Base-by-base conservation (phyloP, 2,888 invertebrate species). In the Scaptodrosophila latifasciaeformis region DNA sequence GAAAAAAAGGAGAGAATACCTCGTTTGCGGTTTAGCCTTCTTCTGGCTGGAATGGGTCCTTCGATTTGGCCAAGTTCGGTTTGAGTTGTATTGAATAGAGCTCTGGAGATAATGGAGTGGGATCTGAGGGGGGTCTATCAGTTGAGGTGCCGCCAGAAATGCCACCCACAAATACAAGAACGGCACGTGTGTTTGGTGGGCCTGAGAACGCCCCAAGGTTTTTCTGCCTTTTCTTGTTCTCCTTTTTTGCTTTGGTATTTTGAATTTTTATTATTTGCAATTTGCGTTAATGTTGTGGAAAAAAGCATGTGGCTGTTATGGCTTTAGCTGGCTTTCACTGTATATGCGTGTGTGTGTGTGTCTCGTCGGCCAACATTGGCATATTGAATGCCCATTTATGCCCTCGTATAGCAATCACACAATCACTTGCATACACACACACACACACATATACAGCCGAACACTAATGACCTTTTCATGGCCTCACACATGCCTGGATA, bases 231-330 rank as follows among this genome's bases (percentile, higher is more conserved):
- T n/a, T n/a, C n/a, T n/a, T n/a, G n/a, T n/a, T 59, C 62, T 78
- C 62, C 63, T 63, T 79, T 78, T 72, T n/a, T 45, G 15, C n/a
- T 44, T 24, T 58, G 74, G 71, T 69, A 80, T 78, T 82, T 79
- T 82, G 79, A 80, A 82, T 81, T 78, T 78, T 79, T 82, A 82
- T 79, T 82, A 75, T 78, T 71, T 78, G 81, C 82, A 78, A 80
- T 82, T 82, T 82, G 79, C 78, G 82, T 80, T 82, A 82, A 79
- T 79, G 78, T 81, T 81, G 79, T 82, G 82, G 81, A 80, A 78
- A 81, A 79, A 75, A 70, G 70, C 78, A 78, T 78, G 78, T 80
- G 78, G 70, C 80, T 79, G 70, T 74, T 79, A 76, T 78, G 69
- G 79, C 68, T 78, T 21, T 17, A 15, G 62, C 78, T 80, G 64